Percentiles rank a stretch among this genome's conserved stretches.
phyloP scores from a whole-genome alignment of 2,113 vertebrate genomes.

The Callaeas wilsoni region DNA sequence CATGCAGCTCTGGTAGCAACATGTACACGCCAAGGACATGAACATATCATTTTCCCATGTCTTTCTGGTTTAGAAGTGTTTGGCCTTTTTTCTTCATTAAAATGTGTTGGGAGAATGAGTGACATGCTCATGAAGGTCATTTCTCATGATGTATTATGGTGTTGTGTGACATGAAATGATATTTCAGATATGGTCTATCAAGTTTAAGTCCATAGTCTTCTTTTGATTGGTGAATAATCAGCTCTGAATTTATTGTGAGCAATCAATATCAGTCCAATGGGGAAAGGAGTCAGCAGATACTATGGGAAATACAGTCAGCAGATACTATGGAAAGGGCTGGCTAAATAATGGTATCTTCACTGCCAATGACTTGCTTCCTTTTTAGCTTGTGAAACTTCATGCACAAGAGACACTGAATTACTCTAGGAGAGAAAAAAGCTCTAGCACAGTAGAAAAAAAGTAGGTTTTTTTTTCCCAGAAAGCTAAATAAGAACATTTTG shows the following conservation, averaged over 20 bases:
- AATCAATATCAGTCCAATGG: not conserved
- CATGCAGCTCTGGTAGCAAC: not conserved
- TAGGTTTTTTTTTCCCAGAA: not conserved
- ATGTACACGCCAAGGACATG: not conserved
- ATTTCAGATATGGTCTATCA: not conserved
- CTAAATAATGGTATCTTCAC: conserved; percentile 22
- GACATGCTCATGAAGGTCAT: not conserved
- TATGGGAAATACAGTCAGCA: conserved; percentile 36
- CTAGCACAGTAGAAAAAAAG: not conserved
- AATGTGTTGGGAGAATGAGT: not conserved
- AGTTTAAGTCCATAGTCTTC: not conserved
- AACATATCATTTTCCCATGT: not conserved
- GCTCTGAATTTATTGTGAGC: conserved; percentile 32
- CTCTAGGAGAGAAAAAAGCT: not conserved
- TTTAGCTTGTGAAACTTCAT: conserved; percentile 52
- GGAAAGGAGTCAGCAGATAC: conserved; percentile 36
- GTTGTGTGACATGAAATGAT: not conserved
- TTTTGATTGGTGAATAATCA: conserved; percentile 52
- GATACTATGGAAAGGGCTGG: conserved; percentile 21
- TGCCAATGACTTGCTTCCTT: conserved; percentile 33
- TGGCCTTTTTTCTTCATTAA: not conserved
- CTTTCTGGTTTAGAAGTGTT: not conserved
- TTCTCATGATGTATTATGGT: not conserved
- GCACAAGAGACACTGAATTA: not conserved
- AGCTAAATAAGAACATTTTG: not conserved